Evolutionary conservation across 2,797 vertebrate species (phyloP), one percentile per base, ranked within the genome.

Genomic region (Bovichtus variegatus): DNA sequence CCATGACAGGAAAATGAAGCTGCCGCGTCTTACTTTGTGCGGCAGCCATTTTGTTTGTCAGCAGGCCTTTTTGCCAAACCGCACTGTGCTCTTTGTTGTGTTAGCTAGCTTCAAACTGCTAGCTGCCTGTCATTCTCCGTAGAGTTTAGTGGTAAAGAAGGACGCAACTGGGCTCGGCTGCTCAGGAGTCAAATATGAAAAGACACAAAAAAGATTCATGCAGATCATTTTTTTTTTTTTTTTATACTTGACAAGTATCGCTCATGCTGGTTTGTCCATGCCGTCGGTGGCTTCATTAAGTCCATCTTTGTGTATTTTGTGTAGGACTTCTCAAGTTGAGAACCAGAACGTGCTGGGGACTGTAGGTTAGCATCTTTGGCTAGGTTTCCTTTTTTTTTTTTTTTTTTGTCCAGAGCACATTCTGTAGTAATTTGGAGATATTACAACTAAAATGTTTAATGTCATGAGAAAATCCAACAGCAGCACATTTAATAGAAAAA

Each of bases 251-350:
- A 93, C 86, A 90, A 87, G 75, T 88, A 87, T 93, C 86, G 23
- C 87, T 92, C 93, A 94, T 94, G 93, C 92, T 93, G 92, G 91
- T 93, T 92, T 89, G 79, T 91, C 90, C 92, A 93, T 93, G 91
- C 89, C 92, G 78, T 85, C 75, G 83, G 80, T 86, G 84, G 86
- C 82, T 93, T 82, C 68, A 76, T 31, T 74, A 88, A 87, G 87
- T 89, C 86, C 75, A 57, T 89, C 58, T 87, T 66, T 71, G 47
- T 69, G 65, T 79, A 44, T 82, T 85, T 83, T 76, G 57, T 87
- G 70, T 75, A 74, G 80, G 80, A 82, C 78, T 86, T 87, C 59
- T 88, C 51, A 81, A 74, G 75, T 75, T 83, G 66, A 76, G 70
- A 85, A 81, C 79, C 81, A 86, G 76, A 89, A 87, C 71, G 83